Percentiles rank a stretch among this genome's conserved stretches.
Conservation (phyloP, 2,888 invertebrate genomes). For the Amphipoea lucens region DNA sequence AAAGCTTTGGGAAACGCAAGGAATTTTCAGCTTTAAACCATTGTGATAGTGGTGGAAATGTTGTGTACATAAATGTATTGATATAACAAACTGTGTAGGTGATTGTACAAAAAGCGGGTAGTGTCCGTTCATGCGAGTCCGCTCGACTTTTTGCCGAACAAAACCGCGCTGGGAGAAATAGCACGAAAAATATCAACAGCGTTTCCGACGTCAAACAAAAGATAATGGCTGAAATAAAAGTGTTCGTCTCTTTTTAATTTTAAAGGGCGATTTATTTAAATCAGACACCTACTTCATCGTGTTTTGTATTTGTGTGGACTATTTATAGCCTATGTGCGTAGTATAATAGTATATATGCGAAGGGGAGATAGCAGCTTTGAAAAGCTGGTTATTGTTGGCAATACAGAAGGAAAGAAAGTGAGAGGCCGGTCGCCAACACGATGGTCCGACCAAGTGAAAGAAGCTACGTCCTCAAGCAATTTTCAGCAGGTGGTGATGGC, state of each 20-base stretch:
- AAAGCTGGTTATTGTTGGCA: no score
- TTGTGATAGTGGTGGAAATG: constrained; percentile 34
- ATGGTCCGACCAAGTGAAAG: no score
- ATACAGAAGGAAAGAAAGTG: no score
- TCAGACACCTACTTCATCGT: constrained; percentile 52
- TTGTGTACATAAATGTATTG: constrained; percentile 43
- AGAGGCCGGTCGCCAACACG: no score
- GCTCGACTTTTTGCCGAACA: constrained; percentile 71
- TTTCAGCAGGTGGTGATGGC: no score
- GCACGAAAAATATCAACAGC: constrained; percentile 72
- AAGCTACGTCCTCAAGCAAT: no score
- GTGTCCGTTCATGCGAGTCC: constrained; percentile 70
- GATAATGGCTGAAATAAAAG: constrained; percentile 49
- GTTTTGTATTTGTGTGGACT: constrained; percentile 32
- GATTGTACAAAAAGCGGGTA: constrained; percentile 72
- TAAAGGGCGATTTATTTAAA: constrained; percentile 54
- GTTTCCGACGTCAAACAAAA: constrained; percentile 59
- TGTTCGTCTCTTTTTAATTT: constrained; percentile 48
- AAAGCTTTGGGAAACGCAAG: constrained; percentile 26
- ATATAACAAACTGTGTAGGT: constrained; percentile 66
- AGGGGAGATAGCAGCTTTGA: no score
- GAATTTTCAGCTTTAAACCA: constrained; percentile 49
- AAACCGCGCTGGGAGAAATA: constrained; percentile 71
- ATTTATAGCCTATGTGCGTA: constrained; percentile 20
- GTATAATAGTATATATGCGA: no score